Percentiles rank a stretch among this genome's conserved stretches.
Evolutionary conservation across 2,113 vertebrate species (phyloP).

Genomic region (Thalassoma bifasciatum): DNA sequence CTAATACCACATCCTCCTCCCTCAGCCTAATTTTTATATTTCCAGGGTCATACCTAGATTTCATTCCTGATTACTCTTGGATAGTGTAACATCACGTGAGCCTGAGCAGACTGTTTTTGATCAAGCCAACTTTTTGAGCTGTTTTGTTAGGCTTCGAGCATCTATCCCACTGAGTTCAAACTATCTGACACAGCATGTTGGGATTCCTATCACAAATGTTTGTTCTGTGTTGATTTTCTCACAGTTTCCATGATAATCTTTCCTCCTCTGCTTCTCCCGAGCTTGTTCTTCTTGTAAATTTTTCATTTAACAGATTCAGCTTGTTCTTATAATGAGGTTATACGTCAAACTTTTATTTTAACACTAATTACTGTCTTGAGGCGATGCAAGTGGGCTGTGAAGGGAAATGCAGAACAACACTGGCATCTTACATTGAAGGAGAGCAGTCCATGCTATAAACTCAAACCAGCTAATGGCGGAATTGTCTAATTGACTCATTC

Average conservation of each 20-base stretch:
- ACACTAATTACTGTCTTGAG: constrained; percentile 69
- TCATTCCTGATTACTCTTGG: constrained; percentile 26
- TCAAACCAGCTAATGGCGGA: constrained; percentile 17
- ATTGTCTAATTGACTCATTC: not conserved
- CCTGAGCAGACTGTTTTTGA: constrained; percentile 10
- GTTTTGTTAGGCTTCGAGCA: constrained; percentile 37
- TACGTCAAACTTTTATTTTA: constrained; percentile 57
- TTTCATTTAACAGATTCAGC: constrained; percentile 57
- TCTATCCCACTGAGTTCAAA: constrained; percentile 16
- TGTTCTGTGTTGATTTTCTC: constrained; percentile 28
- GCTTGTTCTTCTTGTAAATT: constrained; percentile 31
- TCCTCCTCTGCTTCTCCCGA: constrained; percentile 11
- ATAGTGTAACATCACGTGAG: constrained; percentile 22
- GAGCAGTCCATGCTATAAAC: constrained; percentile 31
- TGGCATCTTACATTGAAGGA: constrained; percentile 29
- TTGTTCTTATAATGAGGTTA: constrained; percentile 61
- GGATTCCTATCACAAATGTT: constrained; percentile 36
- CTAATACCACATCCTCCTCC: constrained; percentile 3
- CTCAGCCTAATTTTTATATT: constrained; percentile 15
- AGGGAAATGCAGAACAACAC: constrained; percentile 51
- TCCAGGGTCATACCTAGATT: constrained; percentile 37
- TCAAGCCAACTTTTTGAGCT: constrained; percentile 6
- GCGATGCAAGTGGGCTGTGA: constrained; percentile 50
- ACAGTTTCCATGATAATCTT: constrained; percentile 24
- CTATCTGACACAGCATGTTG: constrained; percentile 24